These are phyloP conservation scores for Morpho helenor DNA, from an alignment of 2,888 invertebrate species.

Conservation along the genomic window DNA sequence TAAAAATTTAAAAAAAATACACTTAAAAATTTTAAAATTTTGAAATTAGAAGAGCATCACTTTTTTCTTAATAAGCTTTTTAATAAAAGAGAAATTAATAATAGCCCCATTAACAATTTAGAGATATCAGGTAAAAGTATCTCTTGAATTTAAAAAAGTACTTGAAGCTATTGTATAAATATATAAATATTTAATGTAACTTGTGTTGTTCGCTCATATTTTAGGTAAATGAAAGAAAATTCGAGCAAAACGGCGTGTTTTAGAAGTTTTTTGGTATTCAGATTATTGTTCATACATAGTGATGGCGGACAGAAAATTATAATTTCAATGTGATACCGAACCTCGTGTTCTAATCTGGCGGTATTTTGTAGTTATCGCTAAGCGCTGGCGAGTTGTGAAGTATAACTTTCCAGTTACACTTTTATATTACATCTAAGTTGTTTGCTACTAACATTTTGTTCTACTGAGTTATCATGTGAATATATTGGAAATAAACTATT, in stretches of 20 bases:
- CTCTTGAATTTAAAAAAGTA: no score
- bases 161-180: background rate
- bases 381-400: slow-evolving; percentile 1
- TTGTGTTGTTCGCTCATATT: slow-evolving; percentile 12
- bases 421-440: background rate
- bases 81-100: no score
- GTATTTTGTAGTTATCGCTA: slow-evolving; percentile 26
- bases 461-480: background rate
- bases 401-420: background rate
- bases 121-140: no score
- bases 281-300: slow-evolving; percentile 56
- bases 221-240: slow-evolving; percentile 23
- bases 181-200: background rate
- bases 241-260: slow-evolving; percentile 22
- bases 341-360: slow-evolving; percentile 37
- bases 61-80: no score
- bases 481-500: slow-evolving; percentile 7
- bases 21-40: no score
- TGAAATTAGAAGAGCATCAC: no score
- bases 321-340: slow-evolving; percentile 59
- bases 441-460: background rate
- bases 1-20: no score
- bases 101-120: no score
- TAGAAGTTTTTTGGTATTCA: slow-evolving; percentile 55
- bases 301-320: slow-evolving; percentile 51